Evolutionary conservation across 2,797 vertebrate genomes (phyloP).

Genomic region (Amblyraja radiata): DNA sequence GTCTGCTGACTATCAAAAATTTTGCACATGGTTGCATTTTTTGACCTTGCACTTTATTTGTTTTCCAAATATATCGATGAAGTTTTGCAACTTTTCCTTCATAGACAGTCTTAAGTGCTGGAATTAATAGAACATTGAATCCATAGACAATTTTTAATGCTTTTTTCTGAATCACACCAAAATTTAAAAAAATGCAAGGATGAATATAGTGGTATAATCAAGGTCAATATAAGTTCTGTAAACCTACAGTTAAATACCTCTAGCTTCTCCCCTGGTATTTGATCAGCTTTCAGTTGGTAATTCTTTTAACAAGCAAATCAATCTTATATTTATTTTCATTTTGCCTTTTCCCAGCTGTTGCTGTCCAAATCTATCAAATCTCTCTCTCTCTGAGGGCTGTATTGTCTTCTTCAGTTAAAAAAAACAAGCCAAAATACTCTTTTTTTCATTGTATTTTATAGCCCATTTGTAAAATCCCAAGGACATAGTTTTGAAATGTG

Average conservation of each 20-base stretch:
- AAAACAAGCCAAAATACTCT: neutral
- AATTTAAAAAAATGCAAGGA: neutral
- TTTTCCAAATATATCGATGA: neutral
- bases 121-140: neutral
- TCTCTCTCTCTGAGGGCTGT: neutral
- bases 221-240: neutral
- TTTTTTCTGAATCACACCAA: neutral
- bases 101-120: neutral
- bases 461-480: neutral
- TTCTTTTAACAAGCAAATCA: neutral
- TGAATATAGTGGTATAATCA: neutral
- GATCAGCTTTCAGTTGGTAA: neutral
- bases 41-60: neutral
- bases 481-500: neutral
- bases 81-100: neutral
- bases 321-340: neutral
- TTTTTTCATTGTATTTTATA: neutral
- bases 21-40: neutral
- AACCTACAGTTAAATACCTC: neutral
- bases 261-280: neutral
- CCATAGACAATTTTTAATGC: neutral
- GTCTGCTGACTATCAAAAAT: neutral
- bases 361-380: neutral
- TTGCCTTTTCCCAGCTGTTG: neutral
- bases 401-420: neutral